Conservation (phyloP, 2,113 vertebrate genomes). For the Aegotheles bennettii region DNA sequence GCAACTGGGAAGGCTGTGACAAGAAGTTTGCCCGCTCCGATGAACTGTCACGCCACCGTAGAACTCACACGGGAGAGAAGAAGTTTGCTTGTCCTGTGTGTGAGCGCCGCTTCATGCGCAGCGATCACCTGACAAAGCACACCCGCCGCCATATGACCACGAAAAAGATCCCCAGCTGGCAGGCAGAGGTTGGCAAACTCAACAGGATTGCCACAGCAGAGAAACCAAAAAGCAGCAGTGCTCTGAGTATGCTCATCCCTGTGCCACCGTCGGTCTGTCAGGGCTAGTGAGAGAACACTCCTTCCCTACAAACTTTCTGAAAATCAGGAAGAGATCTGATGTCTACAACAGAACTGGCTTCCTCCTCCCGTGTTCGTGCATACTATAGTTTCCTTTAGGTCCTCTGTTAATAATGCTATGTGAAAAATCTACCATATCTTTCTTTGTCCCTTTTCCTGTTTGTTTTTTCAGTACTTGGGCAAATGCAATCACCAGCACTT, state of each 20-base stretch:
- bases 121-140: slow-evolving; percentile 96
- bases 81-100: slow-evolving; percentile 91
- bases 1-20: slow-evolving; percentile 94
- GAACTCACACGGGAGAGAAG: slow-evolving; percentile 97
- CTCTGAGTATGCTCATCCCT: slow-evolving; percentile 73
- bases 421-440: background rate
- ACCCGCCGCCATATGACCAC: slow-evolving; percentile 87
- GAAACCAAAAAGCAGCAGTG: slow-evolving; percentile 42
- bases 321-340: background rate
- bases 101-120: slow-evolving; percentile 96
- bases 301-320: background rate
- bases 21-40: slow-evolving; percentile 96
- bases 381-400: background rate
- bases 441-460: background rate
- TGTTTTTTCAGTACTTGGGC: background rate
- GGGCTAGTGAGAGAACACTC: background rate
- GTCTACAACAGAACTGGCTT: background rate
- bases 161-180: slow-evolving; percentile 86
- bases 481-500: slow-evolving; percentile 72
- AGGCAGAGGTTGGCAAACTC: slow-evolving; percentile 78
- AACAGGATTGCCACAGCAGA: slow-evolving; percentile 67
- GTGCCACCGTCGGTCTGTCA: slow-evolving; percentile 13
- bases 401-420: slow-evolving; percentile 2
- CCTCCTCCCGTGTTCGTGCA: background rate
- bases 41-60: slow-evolving; percentile 92